Percentiles rank a stretch among this genome's conserved stretches.
Conservation (phyloP, 2,113 vertebrate species). For the Tympanuchus pallidicinctus region DNA sequence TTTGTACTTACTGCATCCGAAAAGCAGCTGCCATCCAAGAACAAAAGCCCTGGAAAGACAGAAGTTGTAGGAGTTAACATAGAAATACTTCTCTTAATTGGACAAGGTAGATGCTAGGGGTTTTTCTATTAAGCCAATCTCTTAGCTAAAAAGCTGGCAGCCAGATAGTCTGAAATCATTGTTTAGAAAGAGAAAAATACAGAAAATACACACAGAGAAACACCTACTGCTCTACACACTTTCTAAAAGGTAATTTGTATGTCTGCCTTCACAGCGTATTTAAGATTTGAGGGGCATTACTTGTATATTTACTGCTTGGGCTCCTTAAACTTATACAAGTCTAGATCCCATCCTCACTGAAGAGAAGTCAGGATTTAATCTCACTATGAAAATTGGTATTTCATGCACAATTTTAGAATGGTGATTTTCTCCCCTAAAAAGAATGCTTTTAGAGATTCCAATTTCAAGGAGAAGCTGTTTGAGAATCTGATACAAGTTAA, state of each 20-base stretch:
- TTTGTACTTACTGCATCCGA: slow-evolving; percentile 89
- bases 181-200: neutral
- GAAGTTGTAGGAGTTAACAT: neutral
- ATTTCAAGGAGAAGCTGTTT: neutral
- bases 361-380: neutral
- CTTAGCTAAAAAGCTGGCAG: neutral
- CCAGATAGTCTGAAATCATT: neutral
- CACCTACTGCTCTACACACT: neutral
- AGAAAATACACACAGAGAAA: neutral
- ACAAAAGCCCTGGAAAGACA: slow-evolving; percentile 84
- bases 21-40: slow-evolving; percentile 90
- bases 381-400: neutral
- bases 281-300: neutral
- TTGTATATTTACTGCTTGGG: neutral
- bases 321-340: neutral
- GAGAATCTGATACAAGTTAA: neutral
- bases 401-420: neutral
- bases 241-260: neutral
- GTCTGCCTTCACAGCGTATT: neutral
- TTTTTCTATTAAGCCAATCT: neutral
- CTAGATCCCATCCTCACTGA: neutral
- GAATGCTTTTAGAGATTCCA: neutral
- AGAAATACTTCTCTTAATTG: neutral
- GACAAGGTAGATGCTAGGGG: too few relatives aligned
- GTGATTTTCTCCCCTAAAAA: neutral